Conservation (phyloP, 37 sponge, comb jelly and placozoan species). For the Geodia barretti region DNA sequence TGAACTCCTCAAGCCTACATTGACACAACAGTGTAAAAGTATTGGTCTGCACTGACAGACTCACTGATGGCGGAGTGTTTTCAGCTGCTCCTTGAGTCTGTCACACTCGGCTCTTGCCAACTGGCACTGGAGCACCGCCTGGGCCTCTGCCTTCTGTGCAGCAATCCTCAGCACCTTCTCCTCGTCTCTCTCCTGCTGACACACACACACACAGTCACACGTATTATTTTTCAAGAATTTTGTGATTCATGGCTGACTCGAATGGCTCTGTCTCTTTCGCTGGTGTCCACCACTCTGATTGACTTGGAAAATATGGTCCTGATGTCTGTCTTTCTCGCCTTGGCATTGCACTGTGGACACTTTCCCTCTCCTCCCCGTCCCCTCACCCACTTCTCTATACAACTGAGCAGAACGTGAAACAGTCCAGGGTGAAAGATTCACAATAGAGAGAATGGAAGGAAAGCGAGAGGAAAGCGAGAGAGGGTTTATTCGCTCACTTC, state of each 20-base stretch:
- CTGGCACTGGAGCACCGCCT: constrained; percentile 77
- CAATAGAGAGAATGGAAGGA: neutral
- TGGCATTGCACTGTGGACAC: constrained; percentile 93
- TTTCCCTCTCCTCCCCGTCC: constrained; percentile 31
- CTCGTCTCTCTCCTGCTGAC: constrained; percentile 52
- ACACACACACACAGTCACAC: neutral
- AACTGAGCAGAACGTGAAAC: too few species aligned
- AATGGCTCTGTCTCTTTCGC: constrained; percentile 85
- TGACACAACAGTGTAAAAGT: too few species aligned
- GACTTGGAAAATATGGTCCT: constrained; percentile 79
- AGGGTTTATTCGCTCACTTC: constrained; percentile 39
- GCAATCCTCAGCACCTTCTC: constrained; percentile 57
- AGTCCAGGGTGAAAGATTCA: too few species aligned
- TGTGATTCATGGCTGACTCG: too few species aligned
- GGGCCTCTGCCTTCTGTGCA: constrained; percentile 76
- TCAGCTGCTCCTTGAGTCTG: constrained; percentile 59
- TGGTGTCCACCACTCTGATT: constrained; percentile 83
- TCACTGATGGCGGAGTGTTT: constrained; percentile 34
- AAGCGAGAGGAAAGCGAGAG: too few species aligned
- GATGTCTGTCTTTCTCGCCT: constrained; percentile 73
- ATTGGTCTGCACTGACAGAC: neutral
- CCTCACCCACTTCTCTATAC: constrained; percentile 88
- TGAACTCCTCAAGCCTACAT: neutral
- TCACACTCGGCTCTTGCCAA: constrained; percentile 78
- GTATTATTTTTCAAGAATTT: too few species aligned